Evolutionary conservation across 2,888 invertebrate genomes (phyloP).

Genomic region (Eristalis arbustorum): DNA sequence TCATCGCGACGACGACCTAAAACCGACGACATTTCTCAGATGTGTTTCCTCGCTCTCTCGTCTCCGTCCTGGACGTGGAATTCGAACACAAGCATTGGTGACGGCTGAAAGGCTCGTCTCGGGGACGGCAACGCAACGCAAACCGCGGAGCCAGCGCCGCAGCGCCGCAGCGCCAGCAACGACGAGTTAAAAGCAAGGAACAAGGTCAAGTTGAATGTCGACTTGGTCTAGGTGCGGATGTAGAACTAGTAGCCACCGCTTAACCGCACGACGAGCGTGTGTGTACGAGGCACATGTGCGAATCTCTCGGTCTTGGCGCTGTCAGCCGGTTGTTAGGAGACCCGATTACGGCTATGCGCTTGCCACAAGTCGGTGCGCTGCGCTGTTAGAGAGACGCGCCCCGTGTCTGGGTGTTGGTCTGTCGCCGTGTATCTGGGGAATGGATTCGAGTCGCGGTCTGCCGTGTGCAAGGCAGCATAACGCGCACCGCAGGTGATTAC

Average conservation of each 20-base stretch:
- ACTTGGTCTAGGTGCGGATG: constrained; percentile 61
- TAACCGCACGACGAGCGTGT: neutral
- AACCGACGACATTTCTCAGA: constrained; percentile 62
- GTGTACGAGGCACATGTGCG: constrained; percentile 34
- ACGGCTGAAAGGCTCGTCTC: constrained; percentile 45
- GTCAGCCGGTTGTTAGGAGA: neutral
- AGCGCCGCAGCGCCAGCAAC: neutral
- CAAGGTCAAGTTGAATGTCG: constrained; percentile 71
- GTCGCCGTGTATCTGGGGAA: constrained; percentile 50
- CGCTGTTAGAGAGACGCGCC: constrained; percentile 54
- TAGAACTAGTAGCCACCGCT: constrained; percentile 41
- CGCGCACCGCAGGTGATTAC: constrained; percentile 64
- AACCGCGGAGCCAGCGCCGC: constrained; percentile 8
- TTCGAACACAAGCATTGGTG: constrained; percentile 27
- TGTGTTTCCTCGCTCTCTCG: constrained; percentile 34
- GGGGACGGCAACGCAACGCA: constrained; percentile 8
- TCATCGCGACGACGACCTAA: constrained; percentile 65
- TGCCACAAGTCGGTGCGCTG: constrained; percentile 16
- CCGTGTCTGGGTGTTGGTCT: constrained; percentile 57
- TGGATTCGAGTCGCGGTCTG: constrained; percentile 30
- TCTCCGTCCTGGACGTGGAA: constrained; percentile 58
- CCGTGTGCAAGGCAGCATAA: constrained; percentile 58
- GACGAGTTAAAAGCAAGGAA: constrained; percentile 41
- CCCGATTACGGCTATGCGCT: constrained; percentile 21
- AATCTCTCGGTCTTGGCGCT: constrained; percentile 31